phyloP scores from a whole-genome alignment of 2,888 invertebrate genomes.

The Himalopsyche japonica region DNA sequence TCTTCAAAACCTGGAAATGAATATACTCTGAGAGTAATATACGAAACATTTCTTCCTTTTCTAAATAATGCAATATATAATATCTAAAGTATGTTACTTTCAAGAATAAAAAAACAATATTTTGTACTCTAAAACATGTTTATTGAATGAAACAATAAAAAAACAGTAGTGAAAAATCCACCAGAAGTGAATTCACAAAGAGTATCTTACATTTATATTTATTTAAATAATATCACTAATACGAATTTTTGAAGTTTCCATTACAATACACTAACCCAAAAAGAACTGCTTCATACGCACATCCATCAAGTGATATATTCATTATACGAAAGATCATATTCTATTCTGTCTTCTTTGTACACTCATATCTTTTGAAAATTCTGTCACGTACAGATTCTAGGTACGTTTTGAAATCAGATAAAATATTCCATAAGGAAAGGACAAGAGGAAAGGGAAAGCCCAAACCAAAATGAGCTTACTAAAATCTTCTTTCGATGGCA shows the following conservation, averaged over 20 bases:
- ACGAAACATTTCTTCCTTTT: no score
- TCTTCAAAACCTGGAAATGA: no score
- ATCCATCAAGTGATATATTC: neutral
- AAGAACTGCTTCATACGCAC: neutral
- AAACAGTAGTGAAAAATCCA: no score
- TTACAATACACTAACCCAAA: neutral
- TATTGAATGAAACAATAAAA: no score
- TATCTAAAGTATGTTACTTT: no score
- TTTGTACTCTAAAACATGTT: no score
- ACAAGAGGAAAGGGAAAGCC: neutral
- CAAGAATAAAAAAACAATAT: no score
- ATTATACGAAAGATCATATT: neutral
- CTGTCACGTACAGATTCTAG: neutral
- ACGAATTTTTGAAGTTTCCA: neutral
- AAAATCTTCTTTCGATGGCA: neutral
- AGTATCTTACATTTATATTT: neutral
- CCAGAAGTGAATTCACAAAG: no score
- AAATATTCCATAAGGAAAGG: neutral
- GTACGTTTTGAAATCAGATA: constrained; percentile 1
- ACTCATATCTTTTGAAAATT: neutral
- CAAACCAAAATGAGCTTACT: neutral
- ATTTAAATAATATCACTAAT: neutral
- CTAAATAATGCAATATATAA: no score
- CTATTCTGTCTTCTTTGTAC: neutral
- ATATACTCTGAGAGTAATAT: no score